phyloP scores from a whole-genome alignment of 2,113 vertebrate genomes.

The Salvelinus sp. region DNA sequence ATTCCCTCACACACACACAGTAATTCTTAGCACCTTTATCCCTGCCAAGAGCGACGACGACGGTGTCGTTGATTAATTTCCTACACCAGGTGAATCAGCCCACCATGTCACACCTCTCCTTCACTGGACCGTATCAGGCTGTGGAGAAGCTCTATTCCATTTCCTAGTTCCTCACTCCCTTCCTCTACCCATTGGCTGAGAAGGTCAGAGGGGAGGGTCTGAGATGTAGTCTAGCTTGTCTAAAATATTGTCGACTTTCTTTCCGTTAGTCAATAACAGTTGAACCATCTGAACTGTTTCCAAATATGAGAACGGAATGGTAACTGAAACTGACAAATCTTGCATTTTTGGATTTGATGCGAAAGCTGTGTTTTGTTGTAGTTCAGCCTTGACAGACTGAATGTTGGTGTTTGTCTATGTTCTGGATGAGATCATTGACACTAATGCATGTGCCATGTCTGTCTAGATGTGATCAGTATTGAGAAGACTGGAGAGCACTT shows the following conservation, averaged over 20 bases:
- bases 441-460: not conserved
- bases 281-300: too few species aligned
- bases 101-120: not conserved
- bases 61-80: constrained; percentile 33
- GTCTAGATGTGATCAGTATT: constrained; percentile 94
- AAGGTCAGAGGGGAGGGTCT: too few species aligned
- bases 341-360: too few species aligned
- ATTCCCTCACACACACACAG: not conserved
- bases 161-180: too few species aligned
- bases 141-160: not conserved
- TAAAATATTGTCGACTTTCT: too few species aligned
- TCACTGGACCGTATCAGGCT: not conserved
- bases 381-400: too few species aligned
- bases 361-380: too few species aligned
- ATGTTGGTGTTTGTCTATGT: not conserved
- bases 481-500: constrained; percentile 95
- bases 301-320: too few species aligned
- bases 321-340: too few species aligned
- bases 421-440: not conserved
- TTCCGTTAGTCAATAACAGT: too few species aligned
- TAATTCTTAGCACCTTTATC: not conserved
- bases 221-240: too few species aligned
- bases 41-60: not conserved
- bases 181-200: too few species aligned
- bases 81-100: constrained; percentile 6